Percentiles rank a stretch among this genome's conserved stretches.
Conservation (phyloP, 1,140 invertebrate genomes). For the Pogonognathellus flavescens region DNA sequence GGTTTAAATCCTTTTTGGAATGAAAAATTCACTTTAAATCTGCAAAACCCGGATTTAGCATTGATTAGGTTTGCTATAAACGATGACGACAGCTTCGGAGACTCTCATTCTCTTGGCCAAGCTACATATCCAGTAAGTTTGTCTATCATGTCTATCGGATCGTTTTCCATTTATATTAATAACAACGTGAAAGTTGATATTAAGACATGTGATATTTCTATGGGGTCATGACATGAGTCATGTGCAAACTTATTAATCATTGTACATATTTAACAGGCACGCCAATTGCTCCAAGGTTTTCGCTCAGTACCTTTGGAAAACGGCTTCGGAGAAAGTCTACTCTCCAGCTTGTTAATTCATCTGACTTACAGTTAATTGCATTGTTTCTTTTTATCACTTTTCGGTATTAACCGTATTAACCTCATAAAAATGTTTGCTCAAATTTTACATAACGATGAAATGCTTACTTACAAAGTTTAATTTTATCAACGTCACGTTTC, state of each 20-base stretch:
- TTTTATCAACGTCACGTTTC: neutral
- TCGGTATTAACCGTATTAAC: neutral
- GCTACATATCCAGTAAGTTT: slow-evolving; percentile 87
- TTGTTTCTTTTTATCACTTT: neutral
- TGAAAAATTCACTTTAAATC: slow-evolving; percentile 87
- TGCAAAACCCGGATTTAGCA: slow-evolving; percentile 89
- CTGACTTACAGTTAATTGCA: slow-evolving; percentile 69
- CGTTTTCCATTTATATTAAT: no score
- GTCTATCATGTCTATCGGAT: no score
- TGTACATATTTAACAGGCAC: slow-evolving; percentile 3
- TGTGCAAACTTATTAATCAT: neutral
- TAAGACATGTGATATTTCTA: neutral
- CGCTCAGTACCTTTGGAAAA: slow-evolving; percentile 93
- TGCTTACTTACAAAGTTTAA: neutral
- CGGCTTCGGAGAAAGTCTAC: slow-evolving; percentile 89
- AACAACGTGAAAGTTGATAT: neutral
- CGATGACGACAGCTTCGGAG: slow-evolving; percentile 98
- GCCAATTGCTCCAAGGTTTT: slow-evolving; percentile 77
- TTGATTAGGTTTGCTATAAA: slow-evolving; percentile 92
- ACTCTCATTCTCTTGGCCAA: slow-evolving; percentile 96
- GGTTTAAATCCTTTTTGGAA: slow-evolving; percentile 97
- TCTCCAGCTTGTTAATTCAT: slow-evolving; percentile 90
- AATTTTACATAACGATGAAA: neutral
- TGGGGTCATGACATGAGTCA: neutral
- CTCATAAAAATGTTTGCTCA: neutral